These are phyloP conservation scores for Malurus elegans DNA, from an alignment of 2,113 vertebrate genomes.

Conservation along the genomic window DNA sequence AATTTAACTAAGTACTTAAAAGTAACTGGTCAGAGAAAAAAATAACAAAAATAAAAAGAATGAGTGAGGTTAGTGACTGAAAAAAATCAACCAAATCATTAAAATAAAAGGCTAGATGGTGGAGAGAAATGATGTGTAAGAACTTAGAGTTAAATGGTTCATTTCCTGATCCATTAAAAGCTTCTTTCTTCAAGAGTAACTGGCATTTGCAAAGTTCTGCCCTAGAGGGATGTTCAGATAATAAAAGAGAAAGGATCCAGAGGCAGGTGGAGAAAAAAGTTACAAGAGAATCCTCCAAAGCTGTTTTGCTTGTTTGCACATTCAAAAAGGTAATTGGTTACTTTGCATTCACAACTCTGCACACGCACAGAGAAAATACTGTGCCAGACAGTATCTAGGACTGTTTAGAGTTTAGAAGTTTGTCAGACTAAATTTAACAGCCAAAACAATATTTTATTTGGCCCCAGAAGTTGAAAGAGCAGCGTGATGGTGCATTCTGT, in stretches of 20 bases:
- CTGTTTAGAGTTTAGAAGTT: not conserved
- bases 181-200: slow-evolving; percentile 2
- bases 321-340: not conserved
- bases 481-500: not conserved
- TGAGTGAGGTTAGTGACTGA: not conserved
- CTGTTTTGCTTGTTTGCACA: not conserved
- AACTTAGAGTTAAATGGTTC: slow-evolving; percentile 36
- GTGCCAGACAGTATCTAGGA: not conserved
- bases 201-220: not conserved
- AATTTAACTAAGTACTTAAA: not conserved
- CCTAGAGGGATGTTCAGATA: slow-evolving; percentile 1
- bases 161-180: slow-evolving; percentile 48
- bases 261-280: not conserved
- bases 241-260: slow-evolving; percentile 24
- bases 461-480: not conserved
- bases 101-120: not conserved
- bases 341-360: not conserved
- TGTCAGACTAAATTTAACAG: not conserved
- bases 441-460: not conserved
- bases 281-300: not conserved
- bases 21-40: not conserved
- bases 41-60: not conserved
- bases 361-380: not conserved
- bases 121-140: slow-evolving; percentile 1
- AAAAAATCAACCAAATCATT: not conserved